Conservation (phyloP, 2,888 invertebrate species). For the Eupithecia pulchellata region DNA sequence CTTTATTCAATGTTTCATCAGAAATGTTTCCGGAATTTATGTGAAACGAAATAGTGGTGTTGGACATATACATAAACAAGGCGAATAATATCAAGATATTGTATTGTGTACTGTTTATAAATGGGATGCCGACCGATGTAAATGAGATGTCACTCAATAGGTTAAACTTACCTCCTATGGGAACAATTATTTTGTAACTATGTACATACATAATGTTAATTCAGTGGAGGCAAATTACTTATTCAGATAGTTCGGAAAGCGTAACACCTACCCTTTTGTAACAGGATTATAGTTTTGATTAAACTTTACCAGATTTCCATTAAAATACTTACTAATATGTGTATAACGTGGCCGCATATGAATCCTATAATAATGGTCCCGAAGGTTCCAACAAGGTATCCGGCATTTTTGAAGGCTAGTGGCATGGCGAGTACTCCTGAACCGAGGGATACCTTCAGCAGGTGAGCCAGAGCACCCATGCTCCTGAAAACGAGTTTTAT, state of each 20-base stretch:
- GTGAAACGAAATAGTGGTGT: no score
- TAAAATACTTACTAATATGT: slow-evolving; percentile 90
- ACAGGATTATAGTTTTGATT: neutral
- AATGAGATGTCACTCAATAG: neutral
- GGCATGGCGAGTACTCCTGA: slow-evolving; percentile 97
- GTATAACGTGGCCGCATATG: slow-evolving; percentile 96
- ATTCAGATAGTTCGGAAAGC: neutral
- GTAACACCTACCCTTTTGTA: neutral
- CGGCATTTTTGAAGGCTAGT: slow-evolving; percentile 93
- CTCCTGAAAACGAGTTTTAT: slow-evolving; percentile 84
- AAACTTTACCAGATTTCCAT: neutral
- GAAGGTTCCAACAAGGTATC: slow-evolving; percentile 90
- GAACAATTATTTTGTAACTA: neutral
- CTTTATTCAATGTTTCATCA: no score
- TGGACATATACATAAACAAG: no score
- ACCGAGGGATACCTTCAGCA: slow-evolving; percentile 97
- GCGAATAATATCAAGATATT: no score
- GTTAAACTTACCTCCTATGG: neutral
- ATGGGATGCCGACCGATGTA: neutral
- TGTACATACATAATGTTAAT: no score
- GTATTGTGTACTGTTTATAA: neutral
- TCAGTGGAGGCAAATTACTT: neutral
- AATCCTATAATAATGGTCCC: slow-evolving; percentile 93
- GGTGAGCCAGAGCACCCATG: slow-evolving; percentile 93
- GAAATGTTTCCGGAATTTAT: no score